phyloP scores from a whole-genome alignment of 2,797 vertebrate species.

The Amblyraja radiata region DNA sequence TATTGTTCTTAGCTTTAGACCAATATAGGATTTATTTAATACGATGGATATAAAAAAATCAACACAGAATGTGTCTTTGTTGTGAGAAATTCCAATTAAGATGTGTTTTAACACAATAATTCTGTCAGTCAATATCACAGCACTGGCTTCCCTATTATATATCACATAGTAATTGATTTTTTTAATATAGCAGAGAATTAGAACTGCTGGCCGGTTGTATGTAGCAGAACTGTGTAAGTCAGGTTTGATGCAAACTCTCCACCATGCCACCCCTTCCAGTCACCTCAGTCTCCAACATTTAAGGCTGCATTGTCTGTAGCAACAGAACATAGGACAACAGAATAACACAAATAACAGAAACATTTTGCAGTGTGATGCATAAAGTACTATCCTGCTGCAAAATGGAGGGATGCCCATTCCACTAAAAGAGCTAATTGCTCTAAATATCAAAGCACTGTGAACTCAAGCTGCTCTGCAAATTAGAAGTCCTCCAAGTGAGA shows the following conservation, averaged over 20 bases:
- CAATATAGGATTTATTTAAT: background rate
- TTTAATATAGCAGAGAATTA: background rate
- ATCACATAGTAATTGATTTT: background rate
- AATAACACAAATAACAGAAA: too few relatives aligned
- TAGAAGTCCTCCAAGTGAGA: background rate
- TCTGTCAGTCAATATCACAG: background rate
- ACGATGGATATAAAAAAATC: background rate
- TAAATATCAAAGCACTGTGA: background rate
- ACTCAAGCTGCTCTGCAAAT: background rate
- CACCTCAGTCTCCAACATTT: background rate
- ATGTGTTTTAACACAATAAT: background rate
- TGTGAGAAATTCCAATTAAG: conserved; percentile 18
- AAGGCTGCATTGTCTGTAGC: background rate
- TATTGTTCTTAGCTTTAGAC: conserved; percentile 21
- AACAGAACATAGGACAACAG: background rate
- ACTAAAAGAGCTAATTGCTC: background rate
- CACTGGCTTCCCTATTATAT: too few relatives aligned
- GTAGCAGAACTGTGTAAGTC: background rate
- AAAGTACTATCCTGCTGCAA: background rate
- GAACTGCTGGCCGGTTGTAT: too few relatives aligned
- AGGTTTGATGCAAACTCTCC: background rate
- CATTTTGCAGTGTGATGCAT: background rate
- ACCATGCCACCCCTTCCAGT: background rate
- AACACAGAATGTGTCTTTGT: background rate
- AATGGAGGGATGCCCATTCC: background rate